These are phyloP conservation scores for Telenomus remus DNA, from an alignment of 1,140 invertebrate species.

Conservation along the genomic window DNA sequence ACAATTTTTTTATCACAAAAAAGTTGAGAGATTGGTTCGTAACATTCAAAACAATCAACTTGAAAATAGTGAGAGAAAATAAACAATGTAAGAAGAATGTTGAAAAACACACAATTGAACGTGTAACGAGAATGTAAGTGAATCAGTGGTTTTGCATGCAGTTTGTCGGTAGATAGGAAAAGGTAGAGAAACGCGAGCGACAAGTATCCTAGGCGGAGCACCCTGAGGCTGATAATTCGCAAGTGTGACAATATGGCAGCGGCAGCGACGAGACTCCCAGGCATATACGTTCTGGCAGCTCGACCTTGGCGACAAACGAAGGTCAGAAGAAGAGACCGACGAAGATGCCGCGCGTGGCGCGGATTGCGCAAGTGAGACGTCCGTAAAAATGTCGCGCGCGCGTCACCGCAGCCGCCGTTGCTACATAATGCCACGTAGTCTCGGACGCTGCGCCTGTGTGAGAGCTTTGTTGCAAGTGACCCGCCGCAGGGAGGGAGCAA, in stretches of 20 bases:
- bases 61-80: too few species aligned
- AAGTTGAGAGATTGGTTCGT: too few species aligned
- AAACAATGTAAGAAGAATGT: too few species aligned
- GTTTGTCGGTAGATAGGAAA: too few species aligned
- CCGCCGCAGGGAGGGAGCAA: constrained; percentile 30
- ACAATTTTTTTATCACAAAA: too few species aligned
- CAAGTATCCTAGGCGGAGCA: too few species aligned
- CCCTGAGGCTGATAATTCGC: constrained; percentile 15
- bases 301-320: constrained; percentile 60
- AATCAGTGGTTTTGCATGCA: too few species aligned
- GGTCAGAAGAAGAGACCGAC: constrained; percentile 46
- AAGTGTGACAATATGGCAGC: constrained; percentile 48
- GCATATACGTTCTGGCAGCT: constrained; percentile 51
- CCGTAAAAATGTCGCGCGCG: constrained; percentile 42
- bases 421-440: constrained; percentile 44
- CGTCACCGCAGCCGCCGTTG: constrained; percentile 32
- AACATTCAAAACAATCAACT: too few species aligned
- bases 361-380: constrained; percentile 57
- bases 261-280: constrained; percentile 11
- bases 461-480: constrained; percentile 40
- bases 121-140: too few species aligned
- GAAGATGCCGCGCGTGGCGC: constrained; percentile 43
- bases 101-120: too few species aligned
- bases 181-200: too few species aligned
- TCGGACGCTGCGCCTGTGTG: constrained; percentile 37